Conservation (phyloP, 2,113 vertebrate genomes). For the Lethenteron reissneri region DNA sequence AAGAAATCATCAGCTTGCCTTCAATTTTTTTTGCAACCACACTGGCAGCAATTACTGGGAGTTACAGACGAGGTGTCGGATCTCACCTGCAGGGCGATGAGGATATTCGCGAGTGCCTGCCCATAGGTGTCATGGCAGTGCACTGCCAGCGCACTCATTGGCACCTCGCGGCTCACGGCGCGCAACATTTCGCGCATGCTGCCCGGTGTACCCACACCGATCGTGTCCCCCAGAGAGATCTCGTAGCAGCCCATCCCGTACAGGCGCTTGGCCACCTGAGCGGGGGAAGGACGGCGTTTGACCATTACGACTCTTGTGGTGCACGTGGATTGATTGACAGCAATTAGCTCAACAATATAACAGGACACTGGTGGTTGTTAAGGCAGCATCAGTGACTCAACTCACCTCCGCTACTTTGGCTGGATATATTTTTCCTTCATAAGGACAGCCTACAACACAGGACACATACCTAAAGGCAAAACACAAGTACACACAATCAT, state of each 20-base stretch:
- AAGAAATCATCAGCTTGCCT: too few species aligned
- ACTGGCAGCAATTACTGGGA: too few species aligned
- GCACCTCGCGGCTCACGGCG: conserved; percentile 49
- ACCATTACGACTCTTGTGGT: too few species aligned
- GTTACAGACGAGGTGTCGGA: neutral
- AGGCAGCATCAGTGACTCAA: conserved; percentile 9
- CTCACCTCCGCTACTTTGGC: conserved; percentile 72
- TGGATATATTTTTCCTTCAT: conserved; percentile 66
- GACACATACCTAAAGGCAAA: conserved; percentile 47
- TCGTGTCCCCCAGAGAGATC: conserved; percentile 84
- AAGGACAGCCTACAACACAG: conserved; percentile 79
- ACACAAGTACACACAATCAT: too few species aligned
- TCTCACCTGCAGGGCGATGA: conserved; percentile 63
- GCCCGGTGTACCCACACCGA: conserved; percentile 66
- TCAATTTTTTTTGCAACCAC: too few species aligned
- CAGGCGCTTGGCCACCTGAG: conserved; percentile 57
- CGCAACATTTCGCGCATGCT: conserved; percentile 61
- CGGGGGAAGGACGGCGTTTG: neutral
- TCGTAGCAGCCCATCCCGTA: conserved; percentile 93
- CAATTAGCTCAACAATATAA: too few species aligned
- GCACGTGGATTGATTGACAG: too few species aligned
- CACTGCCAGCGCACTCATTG: conserved; percentile 52
- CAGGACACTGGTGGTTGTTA: too few species aligned
- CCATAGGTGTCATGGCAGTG: conserved; percentile 96
- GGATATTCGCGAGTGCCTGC: conserved; percentile 79